These are phyloP conservation scores for Luperina testacea DNA, from an alignment of 2,888 invertebrate species.

Conservation along the genomic window DNA sequence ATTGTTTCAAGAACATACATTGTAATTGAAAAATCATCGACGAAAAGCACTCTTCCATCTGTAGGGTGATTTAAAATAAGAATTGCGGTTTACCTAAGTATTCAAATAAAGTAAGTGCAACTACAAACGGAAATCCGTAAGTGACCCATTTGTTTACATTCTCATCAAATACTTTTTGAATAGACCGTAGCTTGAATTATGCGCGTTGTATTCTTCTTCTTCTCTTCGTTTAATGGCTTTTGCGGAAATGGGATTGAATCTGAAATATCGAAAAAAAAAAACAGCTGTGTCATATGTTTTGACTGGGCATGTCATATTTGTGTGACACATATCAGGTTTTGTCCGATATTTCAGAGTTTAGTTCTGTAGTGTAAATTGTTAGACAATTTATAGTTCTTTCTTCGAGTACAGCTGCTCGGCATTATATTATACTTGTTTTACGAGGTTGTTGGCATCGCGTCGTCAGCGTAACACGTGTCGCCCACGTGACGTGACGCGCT, in stretches of 20 bases:
- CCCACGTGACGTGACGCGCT: slow-evolving; percentile 6
- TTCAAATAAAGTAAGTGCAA: background rate
- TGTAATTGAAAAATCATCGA: too few relatives aligned
- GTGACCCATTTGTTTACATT: background rate
- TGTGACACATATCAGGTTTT: background rate
- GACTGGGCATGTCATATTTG: background rate
- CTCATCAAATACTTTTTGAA: background rate
- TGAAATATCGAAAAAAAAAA: background rate
- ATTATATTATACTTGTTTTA: background rate
- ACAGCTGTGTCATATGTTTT: background rate
- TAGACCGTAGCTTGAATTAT: background rate
- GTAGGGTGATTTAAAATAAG: background rate
- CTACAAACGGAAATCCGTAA: background rate
- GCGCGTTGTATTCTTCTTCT: too few relatives aligned
- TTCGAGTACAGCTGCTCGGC: slow-evolving; percentile 1
- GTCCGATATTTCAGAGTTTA: background rate
- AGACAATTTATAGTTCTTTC: background rate
- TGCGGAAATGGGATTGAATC: background rate
- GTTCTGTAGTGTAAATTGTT: background rate
- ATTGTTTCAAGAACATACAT: background rate
- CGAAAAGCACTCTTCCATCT: background rate
- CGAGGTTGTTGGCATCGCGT: slow-evolving; percentile 21
- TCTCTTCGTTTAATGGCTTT: too few relatives aligned
- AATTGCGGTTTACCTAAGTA: background rate
- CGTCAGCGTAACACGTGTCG: slow-evolving; percentile 19